phyloP scores from a whole-genome alignment of 1,140 invertebrate species.

The Telenomus remus region DNA sequence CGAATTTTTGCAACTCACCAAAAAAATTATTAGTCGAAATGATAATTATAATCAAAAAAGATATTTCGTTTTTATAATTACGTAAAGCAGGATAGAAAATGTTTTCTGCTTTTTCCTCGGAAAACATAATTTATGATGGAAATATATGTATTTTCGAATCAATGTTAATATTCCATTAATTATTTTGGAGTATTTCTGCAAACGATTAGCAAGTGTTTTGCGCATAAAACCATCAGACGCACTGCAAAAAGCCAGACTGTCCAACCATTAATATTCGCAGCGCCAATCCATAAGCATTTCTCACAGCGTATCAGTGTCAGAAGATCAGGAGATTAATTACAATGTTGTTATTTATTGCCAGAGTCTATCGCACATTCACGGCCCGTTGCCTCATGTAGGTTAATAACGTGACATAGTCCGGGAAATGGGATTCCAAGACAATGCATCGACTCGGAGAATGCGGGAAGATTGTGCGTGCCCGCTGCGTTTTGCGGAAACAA shows the following conservation, averaged over 20 bases:
- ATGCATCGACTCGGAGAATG: slow-evolving; percentile 52
- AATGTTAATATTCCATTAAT: no score
- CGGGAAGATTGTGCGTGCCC: slow-evolving; percentile 60
- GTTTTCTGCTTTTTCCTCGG: no score
- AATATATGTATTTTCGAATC: no score
- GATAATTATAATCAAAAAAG: no score
- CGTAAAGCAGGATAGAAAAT: no score
- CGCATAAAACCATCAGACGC: slow-evolving; percentile 12
- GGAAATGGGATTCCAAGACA: slow-evolving; percentile 60
- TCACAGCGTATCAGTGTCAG: slow-evolving; percentile 53
- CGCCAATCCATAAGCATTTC: slow-evolving; percentile 49
- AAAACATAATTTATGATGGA: no score
- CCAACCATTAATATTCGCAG: slow-evolving; percentile 40
- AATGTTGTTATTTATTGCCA: slow-evolving; percentile 60
- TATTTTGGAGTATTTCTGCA: no score
- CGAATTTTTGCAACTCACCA: no score
- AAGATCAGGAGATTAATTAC: slow-evolving; percentile 57
- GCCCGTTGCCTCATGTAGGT: slow-evolving; percentile 54
- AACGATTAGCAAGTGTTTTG: slow-evolving; percentile 10
- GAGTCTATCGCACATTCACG: slow-evolving; percentile 60
- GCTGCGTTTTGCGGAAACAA: slow-evolving; percentile 61
- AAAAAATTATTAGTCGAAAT: no score
- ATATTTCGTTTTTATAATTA: no score
- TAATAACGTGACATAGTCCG: slow-evolving; percentile 57
- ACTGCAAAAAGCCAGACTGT: slow-evolving; percentile 26